A percentile compares a stretch with the other conserved stretches of the same genome.
These are phyloP conservation scores for Maniola jurtina DNA, from an alignment of 1,140 invertebrate species.

Conservation along the genomic window DNA sequence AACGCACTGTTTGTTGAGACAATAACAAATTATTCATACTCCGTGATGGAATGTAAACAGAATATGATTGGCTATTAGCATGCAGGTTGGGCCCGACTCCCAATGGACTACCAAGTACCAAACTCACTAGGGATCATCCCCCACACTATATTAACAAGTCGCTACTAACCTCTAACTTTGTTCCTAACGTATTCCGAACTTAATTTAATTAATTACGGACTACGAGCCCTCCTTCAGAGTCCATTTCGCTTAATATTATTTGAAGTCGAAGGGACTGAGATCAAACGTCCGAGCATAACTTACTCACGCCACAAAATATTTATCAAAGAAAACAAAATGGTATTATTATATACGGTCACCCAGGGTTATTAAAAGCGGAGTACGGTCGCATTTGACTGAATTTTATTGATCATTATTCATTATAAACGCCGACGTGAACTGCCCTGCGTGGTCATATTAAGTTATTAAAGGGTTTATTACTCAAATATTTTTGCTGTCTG, in stretches of 20 bases:
- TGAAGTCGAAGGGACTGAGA: slow-evolving; percentile 43
- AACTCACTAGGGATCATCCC: slow-evolving; percentile 55
- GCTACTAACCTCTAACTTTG: slow-evolving; percentile 66
- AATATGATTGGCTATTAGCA: slow-evolving; percentile 78
- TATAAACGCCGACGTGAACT: slow-evolving; percentile 58
- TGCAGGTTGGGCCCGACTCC: slow-evolving; percentile 48
- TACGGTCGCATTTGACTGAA: slow-evolving; percentile 49
- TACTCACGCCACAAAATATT: slow-evolving; percentile 45
- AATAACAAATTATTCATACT: slow-evolving; percentile 79
- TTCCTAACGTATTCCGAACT: slow-evolving; percentile 72
- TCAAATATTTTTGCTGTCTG: slow-evolving; percentile 23
- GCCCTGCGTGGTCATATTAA: slow-evolving; percentile 53
- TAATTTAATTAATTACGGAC: slow-evolving; percentile 75
- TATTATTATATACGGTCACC: slow-evolving; percentile 36
- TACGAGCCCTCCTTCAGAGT: slow-evolving; percentile 58
- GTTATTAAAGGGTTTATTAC: slow-evolving; percentile 60
- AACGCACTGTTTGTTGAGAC: slow-evolving; percentile 66
- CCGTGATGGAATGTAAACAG: slow-evolving; percentile 78
- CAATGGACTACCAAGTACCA: slow-evolving; percentile 42
- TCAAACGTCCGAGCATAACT: slow-evolving; percentile 44
- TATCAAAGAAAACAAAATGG: slow-evolving; percentile 52
- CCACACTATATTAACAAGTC: slow-evolving; percentile 70
- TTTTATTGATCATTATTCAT: slow-evolving; percentile 72
- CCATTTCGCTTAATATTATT: slow-evolving; percentile 75
- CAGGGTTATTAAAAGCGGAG: slow-evolving; percentile 40